phyloP scores from a whole-genome alignment of 2,113 vertebrate species.

The Mirounga angustirostris region DNA sequence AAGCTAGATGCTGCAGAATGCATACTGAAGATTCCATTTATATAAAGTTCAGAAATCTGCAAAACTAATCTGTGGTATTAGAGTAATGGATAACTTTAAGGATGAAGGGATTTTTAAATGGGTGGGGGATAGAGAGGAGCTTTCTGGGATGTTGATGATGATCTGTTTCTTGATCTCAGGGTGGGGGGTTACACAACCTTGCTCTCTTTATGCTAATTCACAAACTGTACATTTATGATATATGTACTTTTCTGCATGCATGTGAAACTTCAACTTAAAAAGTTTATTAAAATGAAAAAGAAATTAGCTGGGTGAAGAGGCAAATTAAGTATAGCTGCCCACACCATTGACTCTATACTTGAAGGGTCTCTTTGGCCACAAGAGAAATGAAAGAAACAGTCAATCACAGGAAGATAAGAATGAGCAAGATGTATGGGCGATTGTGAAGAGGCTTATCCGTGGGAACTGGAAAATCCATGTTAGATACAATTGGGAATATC shows the following conservation, averaged over 20 bases:
- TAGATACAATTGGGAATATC: not conserved
- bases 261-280: not conserved
- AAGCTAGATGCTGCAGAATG: not conserved
- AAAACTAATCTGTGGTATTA: not conserved
- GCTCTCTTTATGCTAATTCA: not conserved
- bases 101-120: not conserved
- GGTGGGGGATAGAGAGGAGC: not conserved
- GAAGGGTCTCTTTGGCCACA: not conserved
- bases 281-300: not conserved
- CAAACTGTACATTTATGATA: not conserved
- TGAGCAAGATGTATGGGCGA: not conserved
- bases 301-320: not conserved
- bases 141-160: not conserved
- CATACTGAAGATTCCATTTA: not conserved
- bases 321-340: not conserved
- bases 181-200: not conserved
- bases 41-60: not conserved
- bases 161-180: not conserved
- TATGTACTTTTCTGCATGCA: not conserved
- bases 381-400: not conserved
- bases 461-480: not conserved
- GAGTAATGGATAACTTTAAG: not conserved
- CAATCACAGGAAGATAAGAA: not conserved
- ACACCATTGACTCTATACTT: not conserved
- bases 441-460: not conserved